These are phyloP conservation scores for Sebastes wilsoni DNA, from an alignment of 2,797 vertebrate genomes.

Conservation along the genomic window DNA sequence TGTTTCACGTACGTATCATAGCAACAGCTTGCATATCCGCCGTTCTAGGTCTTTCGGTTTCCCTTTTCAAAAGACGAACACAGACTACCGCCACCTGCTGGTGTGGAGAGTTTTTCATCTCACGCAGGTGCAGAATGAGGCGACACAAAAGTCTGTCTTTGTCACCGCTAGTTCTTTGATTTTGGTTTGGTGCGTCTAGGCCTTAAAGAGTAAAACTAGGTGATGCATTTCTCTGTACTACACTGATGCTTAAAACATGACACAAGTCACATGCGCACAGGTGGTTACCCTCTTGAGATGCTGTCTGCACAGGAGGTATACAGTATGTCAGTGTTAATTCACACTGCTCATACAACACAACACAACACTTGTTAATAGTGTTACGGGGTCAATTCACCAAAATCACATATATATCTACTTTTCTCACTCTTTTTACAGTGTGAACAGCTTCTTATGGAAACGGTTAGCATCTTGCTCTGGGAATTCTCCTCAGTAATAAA, in stretches of 20 bases:
- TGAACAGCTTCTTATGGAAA: background rate
- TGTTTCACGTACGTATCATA: too few relatives aligned
- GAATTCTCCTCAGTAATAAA: background rate
- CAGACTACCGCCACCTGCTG: too few relatives aligned
- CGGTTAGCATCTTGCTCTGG: background rate
- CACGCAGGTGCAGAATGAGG: too few relatives aligned
- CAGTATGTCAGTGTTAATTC: constrained; percentile 30
- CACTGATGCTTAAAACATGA: too few relatives aligned
- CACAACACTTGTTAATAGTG: background rate
- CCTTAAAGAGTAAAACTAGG: background rate
- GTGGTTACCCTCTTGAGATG: constrained; percentile 10
- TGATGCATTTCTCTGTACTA: background rate
- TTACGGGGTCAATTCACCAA: too few relatives aligned
- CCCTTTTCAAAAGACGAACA: too few relatives aligned
- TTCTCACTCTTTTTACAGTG: background rate
- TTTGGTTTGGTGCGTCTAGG: background rate
- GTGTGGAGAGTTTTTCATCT: too few relatives aligned
- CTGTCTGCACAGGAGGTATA: constrained; percentile 4
- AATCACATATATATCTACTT: background rate
- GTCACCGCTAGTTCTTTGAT: background rate
- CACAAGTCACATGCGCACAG: background rate
- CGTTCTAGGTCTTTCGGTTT: too few relatives aligned
- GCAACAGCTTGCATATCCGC: too few relatives aligned
- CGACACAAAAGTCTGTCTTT: background rate
- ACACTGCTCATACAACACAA: constrained; percentile 28